Conservation (phyloP, 2,797 vertebrate genomes). For the Pogoniulus pusillus region DNA sequence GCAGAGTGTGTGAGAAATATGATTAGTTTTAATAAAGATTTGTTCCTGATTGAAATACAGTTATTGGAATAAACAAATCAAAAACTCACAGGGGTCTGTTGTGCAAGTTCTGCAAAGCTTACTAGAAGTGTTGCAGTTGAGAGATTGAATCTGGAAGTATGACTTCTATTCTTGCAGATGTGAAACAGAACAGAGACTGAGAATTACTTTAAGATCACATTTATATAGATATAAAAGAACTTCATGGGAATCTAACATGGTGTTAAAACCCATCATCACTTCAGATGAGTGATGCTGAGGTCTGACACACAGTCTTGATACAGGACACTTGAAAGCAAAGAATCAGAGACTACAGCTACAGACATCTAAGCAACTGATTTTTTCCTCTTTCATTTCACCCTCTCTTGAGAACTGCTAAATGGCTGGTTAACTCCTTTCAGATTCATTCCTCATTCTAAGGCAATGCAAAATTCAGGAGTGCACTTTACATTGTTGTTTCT, state of each 20-base stretch:
- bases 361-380: neutral
- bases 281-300: neutral
- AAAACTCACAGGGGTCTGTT: neutral
- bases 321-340: neutral
- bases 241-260: neutral
- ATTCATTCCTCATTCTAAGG: neutral
- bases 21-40: neutral
- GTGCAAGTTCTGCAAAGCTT: neutral
- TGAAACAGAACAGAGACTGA: neutral
- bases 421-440: neutral
- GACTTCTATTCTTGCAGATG: neutral
- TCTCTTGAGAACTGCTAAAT: neutral
- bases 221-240: neutral
- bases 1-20: neutral
- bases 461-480: neutral
- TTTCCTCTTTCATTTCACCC: neutral
- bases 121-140: neutral
- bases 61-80: neutral
- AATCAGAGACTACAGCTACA: neutral
- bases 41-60: neutral
- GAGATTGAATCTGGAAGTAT: neutral
- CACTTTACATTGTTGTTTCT: neutral
- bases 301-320: neutral
- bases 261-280: neutral
- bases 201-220: neutral